Conservation (phyloP, 1,140 invertebrate species). For the Geopemphigus sp. region DNA sequence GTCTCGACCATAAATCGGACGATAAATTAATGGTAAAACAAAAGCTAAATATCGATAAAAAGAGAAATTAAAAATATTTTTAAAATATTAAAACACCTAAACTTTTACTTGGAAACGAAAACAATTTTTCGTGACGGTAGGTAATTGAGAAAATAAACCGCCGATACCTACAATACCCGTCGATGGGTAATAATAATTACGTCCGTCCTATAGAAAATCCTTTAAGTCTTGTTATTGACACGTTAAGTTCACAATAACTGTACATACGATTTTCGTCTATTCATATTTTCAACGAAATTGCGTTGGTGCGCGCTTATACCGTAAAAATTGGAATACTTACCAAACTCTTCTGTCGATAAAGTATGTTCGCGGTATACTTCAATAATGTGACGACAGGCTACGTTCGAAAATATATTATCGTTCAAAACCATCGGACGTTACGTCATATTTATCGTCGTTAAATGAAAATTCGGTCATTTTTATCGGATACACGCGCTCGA, state of each 20-base stretch:
- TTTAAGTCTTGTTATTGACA: slow-evolving; percentile 5
- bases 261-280: slow-evolving; percentile 21
- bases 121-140: not conserved
- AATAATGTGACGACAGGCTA: not conserved
- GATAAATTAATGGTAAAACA: too few relatives aligned
- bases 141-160: not conserved
- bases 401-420: not conserved
- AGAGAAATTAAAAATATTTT: too few relatives aligned
- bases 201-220: not conserved
- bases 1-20: too few relatives aligned
- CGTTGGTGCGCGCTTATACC: not conserved
- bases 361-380: not conserved
- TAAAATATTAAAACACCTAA: too few relatives aligned
- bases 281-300: slow-evolving; percentile 24
- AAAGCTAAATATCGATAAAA: too few relatives aligned
- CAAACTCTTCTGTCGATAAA: not conserved
- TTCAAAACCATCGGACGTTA: not conserved
- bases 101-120: too few relatives aligned
- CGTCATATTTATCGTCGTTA: slow-evolving; percentile 2
- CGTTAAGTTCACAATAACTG: slow-evolving; percentile 29
- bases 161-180: not conserved
- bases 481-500: too few relatives aligned
- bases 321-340: slow-evolving; percentile 31
- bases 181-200: slow-evolving; percentile 11
- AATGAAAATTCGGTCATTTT: too few relatives aligned